These are phyloP conservation scores for Mamestra brassicae DNA, from an alignment of 2,888 invertebrate genomes.

Conservation along the genomic window DNA sequence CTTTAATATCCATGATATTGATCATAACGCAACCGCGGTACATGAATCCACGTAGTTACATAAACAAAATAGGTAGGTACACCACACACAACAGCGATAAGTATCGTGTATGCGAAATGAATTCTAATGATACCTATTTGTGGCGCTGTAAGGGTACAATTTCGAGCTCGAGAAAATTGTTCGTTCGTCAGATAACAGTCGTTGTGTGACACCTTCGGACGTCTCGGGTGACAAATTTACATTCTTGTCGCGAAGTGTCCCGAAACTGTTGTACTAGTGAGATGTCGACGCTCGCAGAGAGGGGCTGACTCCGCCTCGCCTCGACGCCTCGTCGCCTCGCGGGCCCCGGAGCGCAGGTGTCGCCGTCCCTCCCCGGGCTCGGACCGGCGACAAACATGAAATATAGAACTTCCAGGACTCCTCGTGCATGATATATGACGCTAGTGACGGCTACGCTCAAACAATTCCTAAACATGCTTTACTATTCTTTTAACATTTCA, in stretches of 20 bases:
- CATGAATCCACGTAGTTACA: slow-evolving; percentile 68
- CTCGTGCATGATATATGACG: slow-evolving; percentile 82
- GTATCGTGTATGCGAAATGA: slow-evolving; percentile 75
- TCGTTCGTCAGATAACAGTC: slow-evolving; percentile 79
- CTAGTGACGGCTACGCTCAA: slow-evolving; percentile 74
- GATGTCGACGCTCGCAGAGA: slow-evolving; percentile 47
- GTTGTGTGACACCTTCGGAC: slow-evolving; percentile 77
- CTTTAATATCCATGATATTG: slow-evolving; percentile 65
- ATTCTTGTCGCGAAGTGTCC: slow-evolving; percentile 75
- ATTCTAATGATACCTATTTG: slow-evolving; percentile 75
- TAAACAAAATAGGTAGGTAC: slow-evolving; percentile 67
- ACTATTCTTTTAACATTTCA: slow-evolving; percentile 66
- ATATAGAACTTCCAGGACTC: slow-evolving; percentile 80
- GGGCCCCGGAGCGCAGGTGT: slow-evolving; percentile 77
- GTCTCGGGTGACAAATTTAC: slow-evolving; percentile 82
- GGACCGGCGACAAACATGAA: slow-evolving; percentile 79
- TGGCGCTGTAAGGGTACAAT: slow-evolving; percentile 67
- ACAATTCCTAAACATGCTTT: slow-evolving; percentile 71
- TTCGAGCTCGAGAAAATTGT: slow-evolving; percentile 72
- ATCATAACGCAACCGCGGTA: slow-evolving; percentile 63
- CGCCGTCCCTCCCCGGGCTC: slow-evolving; percentile 62
- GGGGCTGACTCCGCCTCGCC: slow-evolving; percentile 27
- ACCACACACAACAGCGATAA: slow-evolving; percentile 69
- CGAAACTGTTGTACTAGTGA: slow-evolving; percentile 66
- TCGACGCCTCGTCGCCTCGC: slow-evolving; percentile 27